These are phyloP conservation scores for Stegostoma tigrinum DNA, from an alignment of 2,113 vertebrate genomes.

Conservation along the genomic window DNA sequence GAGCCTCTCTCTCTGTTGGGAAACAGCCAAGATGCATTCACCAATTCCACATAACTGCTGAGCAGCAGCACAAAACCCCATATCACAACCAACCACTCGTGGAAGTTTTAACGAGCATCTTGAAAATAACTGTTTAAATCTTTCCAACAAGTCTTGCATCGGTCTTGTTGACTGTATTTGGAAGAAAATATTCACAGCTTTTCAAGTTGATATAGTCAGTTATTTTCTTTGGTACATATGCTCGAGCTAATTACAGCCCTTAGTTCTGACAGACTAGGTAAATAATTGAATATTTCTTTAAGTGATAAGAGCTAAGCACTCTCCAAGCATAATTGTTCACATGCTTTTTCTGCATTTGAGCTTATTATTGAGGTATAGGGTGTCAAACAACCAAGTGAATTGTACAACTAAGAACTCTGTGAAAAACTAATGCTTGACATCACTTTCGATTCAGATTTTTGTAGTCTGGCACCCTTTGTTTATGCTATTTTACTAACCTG, in stretches of 20 bases:
- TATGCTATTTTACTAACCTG: background rate
- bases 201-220: background rate
- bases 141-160: background rate
- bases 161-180: background rate
- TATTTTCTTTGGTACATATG: background rate
- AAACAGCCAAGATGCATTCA: background rate
- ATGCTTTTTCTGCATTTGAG: background rate
- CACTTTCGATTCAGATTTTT: background rate
- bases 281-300: background rate
- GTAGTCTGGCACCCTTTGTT: background rate
- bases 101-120: background rate
- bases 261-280: background rate
- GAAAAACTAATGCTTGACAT: background rate
- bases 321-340: background rate
- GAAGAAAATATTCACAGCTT: background rate
- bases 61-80: background rate
- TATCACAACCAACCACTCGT: background rate
- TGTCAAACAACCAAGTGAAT: background rate
- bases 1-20: background rate
- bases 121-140: background rate
- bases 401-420: background rate
- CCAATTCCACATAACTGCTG: background rate
- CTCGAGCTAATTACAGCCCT: background rate
- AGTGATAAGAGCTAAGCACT: background rate
- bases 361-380: background rate